Base-by-base conservation (phyloP, 2,113 vertebrate genomes). In the Pavo muticus region DNA sequence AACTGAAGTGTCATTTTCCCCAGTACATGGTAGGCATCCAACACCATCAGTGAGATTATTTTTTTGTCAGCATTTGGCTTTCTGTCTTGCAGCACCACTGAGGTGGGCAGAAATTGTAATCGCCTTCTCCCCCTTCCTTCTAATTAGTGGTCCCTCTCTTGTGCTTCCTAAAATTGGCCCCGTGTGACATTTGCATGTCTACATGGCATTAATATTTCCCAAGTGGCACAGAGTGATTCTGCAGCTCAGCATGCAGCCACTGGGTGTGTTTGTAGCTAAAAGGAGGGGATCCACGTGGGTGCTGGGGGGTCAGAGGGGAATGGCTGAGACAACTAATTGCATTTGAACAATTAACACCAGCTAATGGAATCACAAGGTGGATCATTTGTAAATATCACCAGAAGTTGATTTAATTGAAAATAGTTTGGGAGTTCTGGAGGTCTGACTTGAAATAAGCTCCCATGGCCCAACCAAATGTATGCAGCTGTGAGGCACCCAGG, bases 321-420 rank as follows among this genome's bases (percentile, higher is more conserved):
- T 9, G 30, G 25, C 48, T 73, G 64, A 94, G 70, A 91, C 84
- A 45, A 73, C 67, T 90, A 87, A 88, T 95, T 92, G 56, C 74
- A 91, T 88, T 92, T 93, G 87, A 95, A 91, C 82, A 94, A 57
- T 96, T 95, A 95, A 94, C 64, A 80, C 63, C 75, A 82, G 37
- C 73, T 78, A 92, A 68, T 95, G 88, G 71, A 87, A 50, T 96
- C 92, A 68, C 21, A 61, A 77, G 54, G 35, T 85, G 32, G 87
- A 65, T 96, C 5, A 25, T 94, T 94, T 91, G 75, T 96, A 97
- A 96, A 95, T 94, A 94, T 70, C 87, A 79, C 56, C 52, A 56
- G 37, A 94, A 95, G 52, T 54, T 56, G 45, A 60, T 89, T 95
- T 96, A 92, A 92, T 93, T 78, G 83, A 74, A 87, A 94, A 44